Conservation (phyloP, 2,888 invertebrate genomes). For the Empis livida region DNA sequence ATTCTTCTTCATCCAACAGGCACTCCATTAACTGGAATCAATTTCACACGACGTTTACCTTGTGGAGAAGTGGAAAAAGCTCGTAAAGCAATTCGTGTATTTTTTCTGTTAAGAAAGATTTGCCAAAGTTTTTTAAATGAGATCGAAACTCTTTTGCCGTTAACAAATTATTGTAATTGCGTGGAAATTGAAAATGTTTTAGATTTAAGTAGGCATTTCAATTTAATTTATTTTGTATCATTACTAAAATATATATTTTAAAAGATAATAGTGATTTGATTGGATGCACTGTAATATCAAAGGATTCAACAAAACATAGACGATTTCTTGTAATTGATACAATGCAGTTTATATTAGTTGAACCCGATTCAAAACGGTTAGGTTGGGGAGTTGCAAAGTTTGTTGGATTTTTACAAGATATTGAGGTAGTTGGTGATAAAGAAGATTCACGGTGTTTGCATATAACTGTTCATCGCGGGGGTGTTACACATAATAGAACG, state of each 20-base stretch:
- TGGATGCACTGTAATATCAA: conserved; percentile 85
- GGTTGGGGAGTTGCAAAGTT: conserved; percentile 98
- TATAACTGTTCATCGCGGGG: conserved; percentile 78
- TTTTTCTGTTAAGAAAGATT: conserved; percentile 73
- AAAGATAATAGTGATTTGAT: conserved; percentile 94
- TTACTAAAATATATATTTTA: neutral
- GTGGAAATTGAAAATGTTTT: conserved; percentile 89
- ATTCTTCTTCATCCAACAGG: conserved; percentile 89
- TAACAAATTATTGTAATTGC: conserved; percentile 76
- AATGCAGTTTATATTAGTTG: conserved; percentile 90
- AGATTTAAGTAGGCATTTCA: conserved; percentile 66
- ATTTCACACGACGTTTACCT: conserved; percentile 84
- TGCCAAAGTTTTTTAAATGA: conserved; percentile 70
- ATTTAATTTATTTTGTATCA: neutral
- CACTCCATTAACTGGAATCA: conserved; percentile 91
- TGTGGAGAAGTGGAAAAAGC: conserved; percentile 92
- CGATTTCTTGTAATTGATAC: conserved; percentile 95
- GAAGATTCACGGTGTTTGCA: conserved; percentile 93
- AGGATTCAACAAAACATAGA: conserved; percentile 78
- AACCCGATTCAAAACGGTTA: conserved; percentile 85
- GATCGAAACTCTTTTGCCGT: conserved; percentile 72
- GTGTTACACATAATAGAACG: conserved; percentile 51
- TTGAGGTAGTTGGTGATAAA: conserved; percentile 90
- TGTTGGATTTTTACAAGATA: conserved; percentile 89
- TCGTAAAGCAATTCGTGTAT: conserved; percentile 80